Conservation (phyloP, 2,888 invertebrate species). For the Antitype chi region DNA sequence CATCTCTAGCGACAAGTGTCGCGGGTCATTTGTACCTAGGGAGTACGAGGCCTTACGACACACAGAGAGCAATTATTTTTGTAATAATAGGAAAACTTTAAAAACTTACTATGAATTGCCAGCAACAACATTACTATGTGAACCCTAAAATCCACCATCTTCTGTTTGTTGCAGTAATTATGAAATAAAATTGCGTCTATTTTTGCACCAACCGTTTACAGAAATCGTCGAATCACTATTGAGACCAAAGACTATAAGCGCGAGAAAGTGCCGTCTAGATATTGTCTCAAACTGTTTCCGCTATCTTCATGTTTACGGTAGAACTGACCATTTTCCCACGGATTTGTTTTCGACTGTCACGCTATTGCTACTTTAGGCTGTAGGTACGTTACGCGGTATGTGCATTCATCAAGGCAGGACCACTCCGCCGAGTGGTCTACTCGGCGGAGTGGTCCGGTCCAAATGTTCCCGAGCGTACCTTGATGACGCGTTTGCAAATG, state of each 20-base stretch:
- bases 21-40: background rate
- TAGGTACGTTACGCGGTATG: too few relatives aligned
- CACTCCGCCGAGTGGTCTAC: too few relatives aligned
- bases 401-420: too few relatives aligned
- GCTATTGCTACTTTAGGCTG: too few relatives aligned
- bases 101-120: constrained; percentile 40
- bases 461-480: fast-evolving
- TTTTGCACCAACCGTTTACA: background rate
- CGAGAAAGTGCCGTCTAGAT: background rate
- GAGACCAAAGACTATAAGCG: background rate
- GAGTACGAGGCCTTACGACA: background rate
- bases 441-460: too few relatives aligned
- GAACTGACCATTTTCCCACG: constrained; percentile 23
- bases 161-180: background rate
- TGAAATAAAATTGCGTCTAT: background rate
- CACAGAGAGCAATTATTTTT: background rate
- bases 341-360: constrained; percentile 4
- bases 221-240: background rate
- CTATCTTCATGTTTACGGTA: constrained; percentile 22
- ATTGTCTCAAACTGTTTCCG: constrained; percentile 17
- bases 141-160: constrained; percentile 23
- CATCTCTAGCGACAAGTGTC: background rate
- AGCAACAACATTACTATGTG: constrained; percentile 24
- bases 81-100: background rate
- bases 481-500: too few relatives aligned